Conservation (phyloP, 2,888 invertebrate genomes). For the Brachypterus glaber region DNA sequence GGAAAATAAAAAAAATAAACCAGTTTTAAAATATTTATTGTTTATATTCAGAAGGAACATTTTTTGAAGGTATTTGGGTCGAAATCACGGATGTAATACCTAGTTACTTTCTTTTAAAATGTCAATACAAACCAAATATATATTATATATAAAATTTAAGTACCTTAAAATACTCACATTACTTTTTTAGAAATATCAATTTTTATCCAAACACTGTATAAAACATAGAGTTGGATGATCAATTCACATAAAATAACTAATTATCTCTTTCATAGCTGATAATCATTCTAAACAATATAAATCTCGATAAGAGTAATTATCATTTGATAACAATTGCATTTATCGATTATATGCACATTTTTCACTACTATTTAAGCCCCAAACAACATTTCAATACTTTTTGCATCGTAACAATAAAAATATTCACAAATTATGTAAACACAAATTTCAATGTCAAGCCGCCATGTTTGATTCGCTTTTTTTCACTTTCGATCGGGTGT, state of each 20-base stretch:
- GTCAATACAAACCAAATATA: constrained; percentile 25
- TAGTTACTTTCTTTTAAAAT: constrained; percentile 37
- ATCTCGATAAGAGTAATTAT: constrained; percentile 19
- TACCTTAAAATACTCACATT: constrained; percentile 32
- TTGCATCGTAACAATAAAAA: constrained; percentile 14
- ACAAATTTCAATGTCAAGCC: constrained; percentile 39
- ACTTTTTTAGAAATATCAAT: constrained; percentile 35
- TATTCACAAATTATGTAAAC: constrained; percentile 38
- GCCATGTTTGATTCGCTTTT: constrained; percentile 32
- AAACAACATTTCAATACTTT: constrained; percentile 5
- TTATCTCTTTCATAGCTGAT: constrained; percentile 20
- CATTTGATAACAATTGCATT: constrained; percentile 18
- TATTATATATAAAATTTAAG: constrained; percentile 13
- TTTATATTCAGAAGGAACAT: too few species aligned
- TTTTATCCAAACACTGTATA: constrained; percentile 32
- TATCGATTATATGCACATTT: constrained; percentile 19
- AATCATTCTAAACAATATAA: constrained; percentile 28
- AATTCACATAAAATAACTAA: constrained; percentile 21
- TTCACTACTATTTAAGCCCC: too few species aligned
- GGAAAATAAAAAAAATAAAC: too few species aligned
- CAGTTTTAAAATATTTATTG: too few species aligned
- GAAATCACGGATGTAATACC: constrained; percentile 37
- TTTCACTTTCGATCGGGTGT: too few species aligned
- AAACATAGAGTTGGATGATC: constrained; percentile 22
- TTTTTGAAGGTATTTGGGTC: constrained; percentile 36